Evolutionary conservation across 2,888 invertebrate species (phyloP).

Genomic region (Ormyrus rosae): DNA sequence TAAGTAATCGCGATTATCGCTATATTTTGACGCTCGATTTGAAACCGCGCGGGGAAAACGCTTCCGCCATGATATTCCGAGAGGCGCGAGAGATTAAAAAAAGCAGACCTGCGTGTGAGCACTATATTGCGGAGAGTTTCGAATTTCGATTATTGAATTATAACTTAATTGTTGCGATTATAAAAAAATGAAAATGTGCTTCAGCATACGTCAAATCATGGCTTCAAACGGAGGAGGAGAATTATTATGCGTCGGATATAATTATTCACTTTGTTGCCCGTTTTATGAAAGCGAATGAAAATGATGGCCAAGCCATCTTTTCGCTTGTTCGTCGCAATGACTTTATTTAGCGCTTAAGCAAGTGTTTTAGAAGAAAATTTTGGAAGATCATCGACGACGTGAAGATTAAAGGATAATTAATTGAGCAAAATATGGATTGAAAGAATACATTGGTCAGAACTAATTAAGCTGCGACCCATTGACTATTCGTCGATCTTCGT

Average conservation of each 20-base stretch:
- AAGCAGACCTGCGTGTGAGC: not conserved
- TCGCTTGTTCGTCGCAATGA: constrained; percentile 29
- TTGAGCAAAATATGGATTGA: not conserved
- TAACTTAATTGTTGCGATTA: constrained; percentile 40
- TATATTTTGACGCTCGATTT: constrained; percentile 19
- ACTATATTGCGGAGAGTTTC: constrained; percentile 13
- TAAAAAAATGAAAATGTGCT: constrained; percentile 22
- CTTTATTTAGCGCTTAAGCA: constrained; percentile 46
- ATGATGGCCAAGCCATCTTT: constrained; percentile 46
- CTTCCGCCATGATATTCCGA: constrained; percentile 42
- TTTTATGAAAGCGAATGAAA: constrained; percentile 40
- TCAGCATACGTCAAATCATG: constrained; percentile 13
- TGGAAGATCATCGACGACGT: constrained; percentile 56
- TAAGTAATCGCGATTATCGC: no score
- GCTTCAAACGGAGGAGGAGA: constrained; percentile 31
- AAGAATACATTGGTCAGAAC: constrained; percentile 48
- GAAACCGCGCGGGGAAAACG: constrained; percentile 44
- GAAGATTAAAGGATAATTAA: not conserved
- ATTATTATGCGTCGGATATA: constrained; percentile 40
- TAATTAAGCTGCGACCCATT: constrained; percentile 56
- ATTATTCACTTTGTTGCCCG: constrained; percentile 53
- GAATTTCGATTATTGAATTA: constrained; percentile 43
- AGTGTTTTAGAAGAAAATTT: constrained; percentile 54
- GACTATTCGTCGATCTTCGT: constrained; percentile 60
- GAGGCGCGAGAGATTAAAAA: not conserved